These are phyloP conservation scores for Nymphalis io DNA, from an alignment of 1,140 invertebrate genomes.

Conservation along the genomic window DNA sequence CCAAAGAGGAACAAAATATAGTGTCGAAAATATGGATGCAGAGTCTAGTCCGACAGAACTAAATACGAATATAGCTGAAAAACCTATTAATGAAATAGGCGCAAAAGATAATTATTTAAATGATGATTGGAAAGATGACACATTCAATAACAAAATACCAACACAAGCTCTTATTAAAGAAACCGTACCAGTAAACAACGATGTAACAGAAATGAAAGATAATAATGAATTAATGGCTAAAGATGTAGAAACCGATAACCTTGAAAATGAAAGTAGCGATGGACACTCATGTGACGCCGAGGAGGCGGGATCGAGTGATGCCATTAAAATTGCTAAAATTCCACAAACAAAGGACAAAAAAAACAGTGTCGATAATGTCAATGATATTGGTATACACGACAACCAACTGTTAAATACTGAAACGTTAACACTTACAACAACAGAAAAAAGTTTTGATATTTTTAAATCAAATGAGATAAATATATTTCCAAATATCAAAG, in stretches of 20 bases:
- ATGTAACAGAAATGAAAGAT: neutral
- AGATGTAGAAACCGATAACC: neutral
- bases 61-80: neutral
- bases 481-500: constrained; percentile 21
- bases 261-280: neutral
- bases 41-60: constrained; percentile 19
- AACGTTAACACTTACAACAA: neutral
- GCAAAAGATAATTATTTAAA: neutral
- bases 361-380: neutral
- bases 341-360: neutral
- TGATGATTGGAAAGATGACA: neutral
- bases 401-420: neutral
- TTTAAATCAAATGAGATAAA: neutral
- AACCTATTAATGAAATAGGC: neutral
- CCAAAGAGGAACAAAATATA: neutral
- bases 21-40: constrained; percentile 11
- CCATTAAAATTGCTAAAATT: neutral
- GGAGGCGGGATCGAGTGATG: neutral
- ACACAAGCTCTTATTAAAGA: neutral
- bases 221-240: neutral
- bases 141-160: neutral
- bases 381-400: neutral
- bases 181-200: neutral
- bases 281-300: constrained; percentile 3
- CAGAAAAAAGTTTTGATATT: neutral